These are phyloP conservation scores for Prolemur simus DNA, from an alignment of 2,113 vertebrate genomes.

Conservation along the genomic window DNA sequence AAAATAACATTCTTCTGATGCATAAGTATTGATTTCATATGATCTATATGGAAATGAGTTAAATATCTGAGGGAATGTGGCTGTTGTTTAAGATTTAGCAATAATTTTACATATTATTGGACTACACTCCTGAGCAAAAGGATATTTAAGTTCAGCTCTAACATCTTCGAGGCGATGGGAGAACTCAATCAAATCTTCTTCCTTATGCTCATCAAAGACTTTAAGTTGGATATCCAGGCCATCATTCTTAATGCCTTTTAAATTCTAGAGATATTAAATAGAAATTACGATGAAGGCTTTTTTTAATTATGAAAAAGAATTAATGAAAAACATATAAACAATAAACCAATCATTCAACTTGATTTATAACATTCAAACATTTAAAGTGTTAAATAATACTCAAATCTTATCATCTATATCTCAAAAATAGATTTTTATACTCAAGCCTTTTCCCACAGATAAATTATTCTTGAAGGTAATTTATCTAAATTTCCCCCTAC, in stretches of 20 bases:
- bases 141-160: constrained; percentile 96
- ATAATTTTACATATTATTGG: constrained; percentile 14
- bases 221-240: constrained; percentile 97
- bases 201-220: constrained; percentile 97
- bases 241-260: constrained; percentile 90
- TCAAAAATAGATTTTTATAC: constrained; percentile 65
- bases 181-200: constrained; percentile 97
- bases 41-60: not conserved
- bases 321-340: constrained; percentile 53
- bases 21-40: not conserved
- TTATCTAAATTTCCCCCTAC: constrained; percentile 68
- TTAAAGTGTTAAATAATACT: constrained; percentile 61
- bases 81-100: not conserved
- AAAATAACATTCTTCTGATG: constrained; percentile 10
- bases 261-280: constrained; percentile 78
- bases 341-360: constrained; percentile 32
- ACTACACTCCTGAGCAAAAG: constrained; percentile 82
- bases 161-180: constrained; percentile 96
- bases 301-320: constrained; percentile 43
- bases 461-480: constrained; percentile 73
- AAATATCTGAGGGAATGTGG: not conserved
- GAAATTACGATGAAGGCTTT: constrained; percentile 10
- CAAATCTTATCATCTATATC: constrained; percentile 66
- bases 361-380: constrained; percentile 58
- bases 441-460: constrained; percentile 58